phyloP scores from a whole-genome alignment of 2,888 invertebrate genomes.

The Chrysolina americana region DNA sequence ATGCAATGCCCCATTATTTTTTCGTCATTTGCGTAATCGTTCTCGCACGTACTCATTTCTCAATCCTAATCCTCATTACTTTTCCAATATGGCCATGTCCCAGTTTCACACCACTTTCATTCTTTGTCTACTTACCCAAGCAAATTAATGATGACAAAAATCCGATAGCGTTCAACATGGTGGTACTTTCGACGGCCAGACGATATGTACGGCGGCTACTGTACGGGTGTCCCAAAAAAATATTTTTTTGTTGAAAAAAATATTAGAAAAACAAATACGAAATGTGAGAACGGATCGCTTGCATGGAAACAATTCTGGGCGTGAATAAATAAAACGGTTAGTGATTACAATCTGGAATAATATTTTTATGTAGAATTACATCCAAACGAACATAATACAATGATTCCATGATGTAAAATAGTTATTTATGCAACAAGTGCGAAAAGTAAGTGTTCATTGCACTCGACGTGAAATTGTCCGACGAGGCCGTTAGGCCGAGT shows the following conservation, averaged over 20 bases:
- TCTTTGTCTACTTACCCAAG: constrained; percentile 23
- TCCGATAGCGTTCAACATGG: constrained; percentile 19
- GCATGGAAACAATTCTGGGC: too few species aligned
- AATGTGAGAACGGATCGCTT: too few species aligned
- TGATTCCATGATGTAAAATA: too few species aligned
- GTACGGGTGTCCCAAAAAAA: constrained; percentile 10
- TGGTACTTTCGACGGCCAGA: constrained; percentile 1
- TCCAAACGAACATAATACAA: too few species aligned
- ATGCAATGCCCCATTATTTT: not conserved
- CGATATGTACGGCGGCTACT: not conserved
- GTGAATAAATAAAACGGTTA: too few species aligned
- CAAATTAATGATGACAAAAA: constrained; percentile 26
- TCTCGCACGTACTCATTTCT: not conserved
- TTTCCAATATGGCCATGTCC: constrained; percentile 2
- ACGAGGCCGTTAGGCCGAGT: too few species aligned
- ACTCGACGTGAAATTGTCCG: too few species aligned
- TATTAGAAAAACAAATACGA: not conserved
- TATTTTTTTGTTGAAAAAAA: too few species aligned
- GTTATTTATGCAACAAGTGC: too few species aligned
- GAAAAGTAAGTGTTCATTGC: too few species aligned
- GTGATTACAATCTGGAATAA: too few species aligned
- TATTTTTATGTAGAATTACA: too few species aligned
- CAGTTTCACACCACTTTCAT: constrained; percentile 3
- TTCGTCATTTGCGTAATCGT: not conserved
- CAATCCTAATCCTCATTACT: constrained; percentile 2